Evolutionary conservation across 2,888 invertebrate species (phyloP), one percentile per base, ranked within the genome.

Genomic region (Zhengitettix transpicula): DNA sequence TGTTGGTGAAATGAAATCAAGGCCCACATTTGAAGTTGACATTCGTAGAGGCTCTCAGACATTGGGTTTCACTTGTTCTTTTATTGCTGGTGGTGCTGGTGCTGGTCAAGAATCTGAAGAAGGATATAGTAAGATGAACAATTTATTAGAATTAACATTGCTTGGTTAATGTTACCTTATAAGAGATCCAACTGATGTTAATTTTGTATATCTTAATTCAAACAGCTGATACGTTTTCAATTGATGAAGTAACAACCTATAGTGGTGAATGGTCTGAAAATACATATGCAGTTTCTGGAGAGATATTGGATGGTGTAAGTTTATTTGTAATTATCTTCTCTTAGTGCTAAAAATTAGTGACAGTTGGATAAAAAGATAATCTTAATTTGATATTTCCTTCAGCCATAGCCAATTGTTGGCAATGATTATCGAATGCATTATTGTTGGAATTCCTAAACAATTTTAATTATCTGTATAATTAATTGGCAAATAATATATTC

Each of bases 281-380:
- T 68, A 82, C 87, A 12, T 92, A 93, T 68, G 85, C 91, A 7
- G 93, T 96, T 10, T 88, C 91, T 61, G 96, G 96, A 55, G 94
- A 94, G 71, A 90, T 96, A 62, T 81, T 98, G 59, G 98, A 98
- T 75, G 95, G 93, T 68, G 94, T 94, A 77, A 79, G 83, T 77
- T 56, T 56, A 41, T 10, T 42, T 42, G 14, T 44, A 11, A 47
- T 47, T 47, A 7, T n/a, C 7, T 28, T n/a, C n/a, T n/a, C n/a
- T n/a, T n/a, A n/a, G n/a, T n/a, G n/a, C n/a, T n/a, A n/a, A n/a
- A n/a, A n/a, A n/a, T n/a, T n/a, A n/a, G n/a, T n/a, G n/a, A n/a
- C n/a, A n/a, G n/a, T n/a, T n/a, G n/a, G n/a, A n/a, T n/a, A n/a
- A n/a, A n/a, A n/a, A n/a, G n/a, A n/a, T n/a, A n/a, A n/a, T n/a